phyloP scores from a whole-genome alignment of 2,113 vertebrate species.

The Centropus unirufus region DNA sequence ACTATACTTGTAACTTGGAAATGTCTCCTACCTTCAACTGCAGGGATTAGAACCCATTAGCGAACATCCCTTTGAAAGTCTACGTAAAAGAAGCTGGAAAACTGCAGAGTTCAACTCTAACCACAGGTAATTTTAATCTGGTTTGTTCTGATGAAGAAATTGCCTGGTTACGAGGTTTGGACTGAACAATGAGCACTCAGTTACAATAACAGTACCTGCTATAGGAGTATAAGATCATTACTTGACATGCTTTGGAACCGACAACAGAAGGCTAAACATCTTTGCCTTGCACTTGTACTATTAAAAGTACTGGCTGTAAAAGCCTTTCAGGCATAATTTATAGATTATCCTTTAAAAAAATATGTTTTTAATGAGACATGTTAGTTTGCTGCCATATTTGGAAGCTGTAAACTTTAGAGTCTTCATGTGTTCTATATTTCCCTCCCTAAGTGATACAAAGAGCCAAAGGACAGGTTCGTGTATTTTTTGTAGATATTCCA shows the following conservation, averaged over 20 bases:
- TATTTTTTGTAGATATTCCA: background rate
- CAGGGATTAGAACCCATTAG: background rate
- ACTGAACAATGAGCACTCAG: background rate
- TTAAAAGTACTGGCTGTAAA: background rate
- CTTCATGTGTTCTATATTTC: background rate
- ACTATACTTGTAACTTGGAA: background rate
- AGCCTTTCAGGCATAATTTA: background rate
- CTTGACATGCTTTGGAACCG: background rate
- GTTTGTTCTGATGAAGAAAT: background rate
- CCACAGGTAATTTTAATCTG: slow-evolving; percentile 8
- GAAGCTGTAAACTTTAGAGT: background rate
- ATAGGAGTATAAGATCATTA: background rate
- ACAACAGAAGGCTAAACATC: background rate
- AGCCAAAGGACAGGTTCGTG: background rate
- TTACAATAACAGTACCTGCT: background rate
- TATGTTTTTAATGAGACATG: background rate
- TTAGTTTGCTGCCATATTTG: background rate
- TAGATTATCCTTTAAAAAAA: background rate
- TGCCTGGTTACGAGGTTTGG: background rate
- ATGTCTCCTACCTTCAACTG: background rate
- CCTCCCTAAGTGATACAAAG: background rate
- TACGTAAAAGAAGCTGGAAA: background rate
- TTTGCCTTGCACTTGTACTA: background rate
- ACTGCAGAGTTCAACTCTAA: slow-evolving; percentile 6
- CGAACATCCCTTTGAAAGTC: background rate